Evolutionary conservation across 1,140 invertebrate genomes (phyloP), one percentile per base, ranked within the genome.

Genomic region (Philotrypesis tridentata): DNA sequence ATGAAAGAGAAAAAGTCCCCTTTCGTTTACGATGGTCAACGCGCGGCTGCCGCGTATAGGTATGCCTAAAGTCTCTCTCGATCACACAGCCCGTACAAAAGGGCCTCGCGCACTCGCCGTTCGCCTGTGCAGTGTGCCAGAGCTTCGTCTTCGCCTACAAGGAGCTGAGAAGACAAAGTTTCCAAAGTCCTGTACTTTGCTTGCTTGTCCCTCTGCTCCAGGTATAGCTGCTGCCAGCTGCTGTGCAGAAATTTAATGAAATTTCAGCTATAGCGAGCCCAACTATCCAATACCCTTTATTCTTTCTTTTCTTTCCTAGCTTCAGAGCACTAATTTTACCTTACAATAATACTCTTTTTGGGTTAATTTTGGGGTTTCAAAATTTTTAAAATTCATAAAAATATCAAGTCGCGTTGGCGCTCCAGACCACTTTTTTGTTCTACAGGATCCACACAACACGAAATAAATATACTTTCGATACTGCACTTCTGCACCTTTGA

Each of bases 61-160:
- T 55, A n/a, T 55, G 17, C 33, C 33, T 37, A 37, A 7, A 55
- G 48, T 55, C 48, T 55, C 17, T 17, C 6, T 17, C 48, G n/a
- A 17, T 79, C 83, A 63, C 84, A 79, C 74, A 75, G 82, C 71
- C 48, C 48, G 83, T 79, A 85, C 83, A 85, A 85, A 84, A 80
- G 82, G 37, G 17, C 17, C 43, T 43, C 63, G 43, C 63, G n/a
- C n/a, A n/a, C n/a, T n/a, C n/a, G n/a, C n/a, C n/a, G n/a, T n/a
- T 37, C 33, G 3, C 33, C 4, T 5, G 29, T 81, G 25, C 63
- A n/a, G 43, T 73, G 79, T 60, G 78, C 72, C 82, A 40, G 29
- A 1, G 48, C 48, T 55, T 55, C 71, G 63, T 75, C 8, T n/a
- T 4, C 31, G 33, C n/a, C n/a, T 4, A n/a, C n/a, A n/a, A 8